Conservation (phyloP, 2,113 vertebrate species). For the Myrmophylax atrothorax region DNA sequence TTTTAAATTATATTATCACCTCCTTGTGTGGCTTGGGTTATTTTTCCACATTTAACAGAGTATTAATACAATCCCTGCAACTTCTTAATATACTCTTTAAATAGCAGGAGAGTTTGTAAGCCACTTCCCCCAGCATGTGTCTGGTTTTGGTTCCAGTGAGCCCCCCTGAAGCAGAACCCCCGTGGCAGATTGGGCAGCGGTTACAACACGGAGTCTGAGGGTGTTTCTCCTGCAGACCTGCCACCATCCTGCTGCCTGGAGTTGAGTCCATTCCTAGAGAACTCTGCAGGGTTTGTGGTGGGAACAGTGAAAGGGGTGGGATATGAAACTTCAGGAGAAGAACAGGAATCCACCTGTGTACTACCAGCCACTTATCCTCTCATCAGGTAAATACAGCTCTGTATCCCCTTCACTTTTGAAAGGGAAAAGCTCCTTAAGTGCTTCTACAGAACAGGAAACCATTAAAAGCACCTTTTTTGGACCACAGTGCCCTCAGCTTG, state of each 20-base stretch:
- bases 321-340: neutral
- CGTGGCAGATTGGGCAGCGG: neutral
- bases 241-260: neutral
- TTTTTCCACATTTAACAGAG: neutral
- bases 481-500: neutral
- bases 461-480: neutral
- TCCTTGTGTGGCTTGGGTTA: neutral
- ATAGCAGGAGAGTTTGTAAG: neutral
- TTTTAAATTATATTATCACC: neutral
- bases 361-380: neutral
- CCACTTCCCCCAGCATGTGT: neutral
- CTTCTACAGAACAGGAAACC: neutral
- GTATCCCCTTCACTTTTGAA: neutral
- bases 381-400: neutral
- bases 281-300: neutral
- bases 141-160: neutral
- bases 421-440: neutral
- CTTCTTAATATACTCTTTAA: constrained; percentile 6
- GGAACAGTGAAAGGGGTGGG: neutral
- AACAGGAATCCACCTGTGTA: neutral
- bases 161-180: neutral
- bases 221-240: neutral
- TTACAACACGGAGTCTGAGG: neutral
- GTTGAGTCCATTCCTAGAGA: neutral
- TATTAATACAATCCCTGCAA: neutral